Evolutionary conservation across 2,113 vertebrate species (phyloP).

Genomic region (Chitala chitala): DNA sequence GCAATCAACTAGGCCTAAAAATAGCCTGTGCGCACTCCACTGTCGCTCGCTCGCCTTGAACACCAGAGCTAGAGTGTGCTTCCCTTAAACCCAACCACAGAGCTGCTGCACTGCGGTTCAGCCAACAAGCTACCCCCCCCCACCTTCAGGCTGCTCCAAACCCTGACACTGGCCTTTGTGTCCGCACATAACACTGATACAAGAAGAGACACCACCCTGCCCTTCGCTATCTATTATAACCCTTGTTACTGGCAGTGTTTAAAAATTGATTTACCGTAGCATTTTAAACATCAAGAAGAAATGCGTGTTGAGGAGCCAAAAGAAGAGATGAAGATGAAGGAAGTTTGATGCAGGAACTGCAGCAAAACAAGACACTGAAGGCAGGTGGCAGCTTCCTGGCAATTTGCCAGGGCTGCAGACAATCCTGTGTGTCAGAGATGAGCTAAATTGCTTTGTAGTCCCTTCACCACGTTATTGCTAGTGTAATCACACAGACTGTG

Average conservation of each 20-base stretch:
- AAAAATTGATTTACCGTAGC: background rate
- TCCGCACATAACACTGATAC: too few relatives aligned
- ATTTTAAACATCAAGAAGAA: background rate
- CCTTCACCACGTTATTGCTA: background rate
- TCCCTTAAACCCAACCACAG: background rate
- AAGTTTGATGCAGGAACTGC: background rate
- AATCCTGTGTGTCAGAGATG: background rate
- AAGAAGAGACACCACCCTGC: background rate
- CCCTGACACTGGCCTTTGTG: background rate
- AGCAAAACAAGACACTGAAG: background rate
- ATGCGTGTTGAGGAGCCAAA: background rate
- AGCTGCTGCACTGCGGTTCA: background rate
- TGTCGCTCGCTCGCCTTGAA: conserved; percentile 20
- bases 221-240: background rate
- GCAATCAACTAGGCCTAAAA: conserved; percentile 67
- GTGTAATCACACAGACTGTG: background rate
- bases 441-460: conserved; percentile 18
- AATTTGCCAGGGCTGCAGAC: background rate
- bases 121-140: background rate
- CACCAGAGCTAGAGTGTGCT: background rate
- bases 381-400: background rate
- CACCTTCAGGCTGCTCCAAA: background rate
- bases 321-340: too few relatives aligned
- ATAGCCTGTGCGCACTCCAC: conserved; percentile 59
- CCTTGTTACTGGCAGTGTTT: background rate